Conservation (phyloP, 1,140 invertebrate species). For the Zaprionus kolodkinae region DNA sequence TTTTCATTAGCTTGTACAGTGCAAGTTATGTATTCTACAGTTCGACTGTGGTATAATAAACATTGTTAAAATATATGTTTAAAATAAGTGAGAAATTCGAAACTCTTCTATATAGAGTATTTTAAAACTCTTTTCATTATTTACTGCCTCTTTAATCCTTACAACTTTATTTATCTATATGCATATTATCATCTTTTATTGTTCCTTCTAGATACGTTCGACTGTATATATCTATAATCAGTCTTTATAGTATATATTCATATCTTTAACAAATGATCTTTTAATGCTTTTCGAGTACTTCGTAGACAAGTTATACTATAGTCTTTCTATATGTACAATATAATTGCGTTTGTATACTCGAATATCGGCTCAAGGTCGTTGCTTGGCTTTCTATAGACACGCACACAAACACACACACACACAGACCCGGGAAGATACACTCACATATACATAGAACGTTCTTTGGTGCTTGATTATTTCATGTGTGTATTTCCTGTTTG, state of each 20-base stretch:
- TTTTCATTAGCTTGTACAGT: conserved; percentile 37
- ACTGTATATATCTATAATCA: not conserved
- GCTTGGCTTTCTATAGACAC: conserved; percentile 41
- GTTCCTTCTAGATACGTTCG: not conserved
- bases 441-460: conserved; percentile 38
- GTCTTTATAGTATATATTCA: not conserved
- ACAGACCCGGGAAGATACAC: conserved; percentile 16
- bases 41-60: not conserved
- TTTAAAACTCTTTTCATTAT: no score
- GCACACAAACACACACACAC: conserved; percentile 11
- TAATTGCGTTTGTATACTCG: conserved; percentile 36
- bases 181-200: no score
- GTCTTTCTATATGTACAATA: conserved; percentile 19
- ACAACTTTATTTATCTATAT: no score
- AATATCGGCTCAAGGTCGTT: conserved; percentile 51
- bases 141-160: no score
- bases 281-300: conserved; percentile 4
- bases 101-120: no score
- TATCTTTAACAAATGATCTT: conserved; percentile 8
- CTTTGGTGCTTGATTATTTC: conserved; percentile 53
- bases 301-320: conserved; percentile 9
- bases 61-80: not conserved
- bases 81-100: no score
- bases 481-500: conserved; percentile 57
- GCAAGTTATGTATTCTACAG: conserved; percentile 11